Evolutionary conservation across 1,140 invertebrate genomes (phyloP).

Genomic region (Lysiphlebus fabarum): DNA sequence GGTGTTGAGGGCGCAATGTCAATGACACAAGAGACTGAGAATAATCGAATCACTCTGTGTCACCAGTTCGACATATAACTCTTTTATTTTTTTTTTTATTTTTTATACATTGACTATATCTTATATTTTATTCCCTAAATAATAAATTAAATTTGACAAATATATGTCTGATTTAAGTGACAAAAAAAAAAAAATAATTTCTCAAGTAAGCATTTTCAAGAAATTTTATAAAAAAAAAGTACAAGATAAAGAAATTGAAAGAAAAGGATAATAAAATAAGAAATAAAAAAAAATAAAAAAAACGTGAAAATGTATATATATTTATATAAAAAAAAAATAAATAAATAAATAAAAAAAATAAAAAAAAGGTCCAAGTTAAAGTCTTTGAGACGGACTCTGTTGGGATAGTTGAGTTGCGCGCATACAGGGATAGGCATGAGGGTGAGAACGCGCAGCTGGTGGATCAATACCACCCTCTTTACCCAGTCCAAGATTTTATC

Average conservation of each 20-base stretch:
- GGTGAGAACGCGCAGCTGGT: slow-evolving; percentile 51
- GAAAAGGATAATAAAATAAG: too few species aligned
- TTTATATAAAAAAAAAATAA: too few species aligned
- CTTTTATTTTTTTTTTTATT: too few species aligned
- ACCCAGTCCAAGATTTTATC: slow-evolving; percentile 11
- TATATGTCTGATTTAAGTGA: not conserved
- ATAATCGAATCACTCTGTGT: slow-evolving; percentile 14
- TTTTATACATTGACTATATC: not conserved
- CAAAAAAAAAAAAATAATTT: not conserved
- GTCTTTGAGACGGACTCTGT: not conserved
- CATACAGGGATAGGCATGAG: slow-evolving; percentile 21
- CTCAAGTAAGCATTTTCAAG: not conserved
- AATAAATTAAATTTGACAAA: too few species aligned
- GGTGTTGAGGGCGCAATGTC: not conserved
- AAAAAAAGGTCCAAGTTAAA: not conserved
- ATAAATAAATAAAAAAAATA: too few species aligned
- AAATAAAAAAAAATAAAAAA: too few species aligned
- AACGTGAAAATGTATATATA: not conserved
- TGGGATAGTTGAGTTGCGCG: slow-evolving; percentile 11
- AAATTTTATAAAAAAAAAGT: not conserved
- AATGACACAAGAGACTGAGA: slow-evolving; percentile 13
- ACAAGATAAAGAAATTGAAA: not conserved
- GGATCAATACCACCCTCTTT: slow-evolving; percentile 52
- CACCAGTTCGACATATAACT: not conserved
- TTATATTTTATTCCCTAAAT: not conserved